Base-by-base conservation (phyloP, 2,113 vertebrate genomes). In the Sander vitreus region DNA sequence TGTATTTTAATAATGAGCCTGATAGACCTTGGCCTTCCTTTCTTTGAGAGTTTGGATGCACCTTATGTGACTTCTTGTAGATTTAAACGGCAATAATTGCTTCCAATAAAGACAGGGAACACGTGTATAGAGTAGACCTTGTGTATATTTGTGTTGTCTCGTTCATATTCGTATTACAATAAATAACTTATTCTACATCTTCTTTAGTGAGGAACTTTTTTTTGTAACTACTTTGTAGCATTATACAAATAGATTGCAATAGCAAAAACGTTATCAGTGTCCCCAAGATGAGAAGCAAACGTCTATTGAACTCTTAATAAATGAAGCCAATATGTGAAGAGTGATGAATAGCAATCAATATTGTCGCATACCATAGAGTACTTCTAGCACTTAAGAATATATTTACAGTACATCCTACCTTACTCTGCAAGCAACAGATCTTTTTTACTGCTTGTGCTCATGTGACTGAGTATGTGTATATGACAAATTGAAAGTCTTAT, bases 401-500 rank as follows among this genome's bases (percentile, higher is more conserved):
- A 55, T 39, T 81, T 43, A 83, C 54, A 73, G 66, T 43, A 43
- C 39, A 11, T 43, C 10, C 39, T 43, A 43, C 43, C 59, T 81
- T 67, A 78, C 50, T 68, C 50, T 62, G 30, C 45, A 50, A 73
- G 72, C 62, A 77, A 57, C 78, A 73, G 19, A 65, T 71, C 36
- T 60, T 58, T 33, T 79, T 71, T 73, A 73, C 54, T 27, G 65
- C 53, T 80, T 55, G 43, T 67, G 72, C 81, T 74, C 68, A 25
- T 81, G 10, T 43, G 39, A 43, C 39, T 43, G 10, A 43, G 39
- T 43, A 43, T 43, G 9, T 43, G 81, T 84, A 73, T 78, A 76
- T 90, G 87, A 94, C 83, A 92, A 93, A 94, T 91, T 89, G 76
- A 86, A 92, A 86, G 60, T 85, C 85, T 87, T 84, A 89, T 87